Base-by-base conservation (phyloP, 2,113 vertebrate genomes). In the Hypanus sabinus region DNA sequence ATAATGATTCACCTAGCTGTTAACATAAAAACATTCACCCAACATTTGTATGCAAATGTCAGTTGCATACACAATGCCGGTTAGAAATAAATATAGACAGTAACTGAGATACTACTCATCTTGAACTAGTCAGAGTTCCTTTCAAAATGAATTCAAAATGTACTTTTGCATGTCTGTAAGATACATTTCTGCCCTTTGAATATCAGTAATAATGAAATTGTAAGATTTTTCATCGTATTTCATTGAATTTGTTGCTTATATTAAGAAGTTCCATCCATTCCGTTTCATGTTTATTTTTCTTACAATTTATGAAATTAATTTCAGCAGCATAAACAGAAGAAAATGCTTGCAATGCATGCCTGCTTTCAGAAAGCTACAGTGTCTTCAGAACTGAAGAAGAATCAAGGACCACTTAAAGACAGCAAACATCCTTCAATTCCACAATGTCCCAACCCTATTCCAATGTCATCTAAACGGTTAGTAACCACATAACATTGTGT, bases 281-380 rank as follows among this genome's bases (percentile, higher is more conserved):
- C 10, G 10, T 14, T 73, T 73, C 14, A 38, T n/a, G 1, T 62
- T 46, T 73, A 30, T 27, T 55, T 93, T 73, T 55, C 20, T 93
- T 93, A 46, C 33, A 12, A 55, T 75, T 70, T 46, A 38, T 93
- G 68, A 33, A 92, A 71, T 92, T 33, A 20, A 92, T 92, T 93
- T 91, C 24, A 55, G 38, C 91, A 75, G 91, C 70, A 38, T 5
- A 73, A 24, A 55, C 68, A 70, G 38, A 70, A 27, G 91, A 93
- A 36, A 4, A 24, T 36, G 27, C 68, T 75, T 75, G 68, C 24
- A 93, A 75, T 46, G 36, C 33, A 38, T 12, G 38, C 38, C 33
- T 55, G 91, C 36, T 93, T 93, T 73, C 91, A 93, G 68, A 93
- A 93, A 73, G 38, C 91, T 27, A 93, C 91, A 14, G 20, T 93